Evolutionary conservation across 2,888 invertebrate species (phyloP).

Genomic region (Dexiosoma caninum): DNA sequence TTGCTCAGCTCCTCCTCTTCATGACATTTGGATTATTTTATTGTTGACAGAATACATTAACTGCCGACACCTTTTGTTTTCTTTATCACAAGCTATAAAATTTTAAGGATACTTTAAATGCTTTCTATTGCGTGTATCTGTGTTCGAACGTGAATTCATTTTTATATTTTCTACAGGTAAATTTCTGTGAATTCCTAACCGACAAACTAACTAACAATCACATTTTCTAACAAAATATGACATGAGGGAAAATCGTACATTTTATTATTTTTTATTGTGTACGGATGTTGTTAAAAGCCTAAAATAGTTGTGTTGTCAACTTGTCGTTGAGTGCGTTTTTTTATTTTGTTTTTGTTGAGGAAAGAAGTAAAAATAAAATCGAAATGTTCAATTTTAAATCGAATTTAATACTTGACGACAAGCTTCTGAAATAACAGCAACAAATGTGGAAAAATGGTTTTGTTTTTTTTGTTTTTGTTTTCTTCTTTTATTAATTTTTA

Average conservation of each 20-base stretch:
- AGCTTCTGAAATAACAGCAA: conserved; percentile 6
- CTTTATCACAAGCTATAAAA: neutral
- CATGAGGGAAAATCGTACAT: neutral
- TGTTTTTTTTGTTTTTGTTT: neutral
- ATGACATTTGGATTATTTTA: neutral
- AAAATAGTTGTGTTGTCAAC: conserved; percentile 2
- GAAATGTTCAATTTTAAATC: neutral
- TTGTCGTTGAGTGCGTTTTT: neutral
- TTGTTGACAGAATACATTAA: neutral
- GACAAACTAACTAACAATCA: neutral
- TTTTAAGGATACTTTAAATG: neutral
- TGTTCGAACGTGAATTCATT: neutral
- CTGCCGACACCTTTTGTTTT: neutral
- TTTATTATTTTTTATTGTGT: neutral
- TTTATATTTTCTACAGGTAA: neutral
- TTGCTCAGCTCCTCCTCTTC: neutral
- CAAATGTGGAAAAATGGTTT: neutral
- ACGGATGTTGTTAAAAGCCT: neutral
- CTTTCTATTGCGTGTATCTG: neutral
- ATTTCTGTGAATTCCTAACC: neutral
- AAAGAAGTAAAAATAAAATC: neutral
- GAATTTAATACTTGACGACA: conserved; percentile 11
- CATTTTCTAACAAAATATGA: neutral
- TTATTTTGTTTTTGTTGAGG: neutral
- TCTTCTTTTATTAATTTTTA: neutral